phyloP scores from a whole-genome alignment of 2,797 vertebrate genomes.

The Eupleurogrammus muticus region DNA sequence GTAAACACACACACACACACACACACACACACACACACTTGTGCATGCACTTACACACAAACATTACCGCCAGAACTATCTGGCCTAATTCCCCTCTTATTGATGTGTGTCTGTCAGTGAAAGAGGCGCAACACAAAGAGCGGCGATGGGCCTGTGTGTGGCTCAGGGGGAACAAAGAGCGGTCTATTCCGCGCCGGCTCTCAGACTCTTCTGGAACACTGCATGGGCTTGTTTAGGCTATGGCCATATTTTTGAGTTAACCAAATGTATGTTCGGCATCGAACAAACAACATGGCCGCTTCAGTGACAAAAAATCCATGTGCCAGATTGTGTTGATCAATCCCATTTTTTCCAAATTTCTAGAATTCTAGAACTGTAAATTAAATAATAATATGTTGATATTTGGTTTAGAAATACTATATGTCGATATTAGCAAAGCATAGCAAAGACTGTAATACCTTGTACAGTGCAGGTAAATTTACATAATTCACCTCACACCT shows the following conservation, averaged over 20 bases:
- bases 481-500: background rate
- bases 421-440: background rate
- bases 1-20: conserved; percentile 27
- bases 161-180: conserved; percentile 74
- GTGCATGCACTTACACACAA: conserved; percentile 35
- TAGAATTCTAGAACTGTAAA: background rate
- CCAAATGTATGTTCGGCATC: conserved; percentile 67
- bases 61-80: conserved; percentile 68
- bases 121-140: conserved; percentile 75
- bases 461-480: background rate
- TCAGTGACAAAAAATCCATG: conserved; percentile 55
- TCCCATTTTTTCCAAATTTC: conserved; percentile 8
- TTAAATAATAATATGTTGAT: conserved; percentile 2
- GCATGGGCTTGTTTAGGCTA: conserved; percentile 71
- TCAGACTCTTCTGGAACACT: conserved; percentile 77
- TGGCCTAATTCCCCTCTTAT: conserved; percentile 80
- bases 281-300: conserved; percentile 66
- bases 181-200: conserved; percentile 71
- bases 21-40: conserved; percentile 25
- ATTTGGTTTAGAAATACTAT: background rate
- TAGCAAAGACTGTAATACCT: conserved; percentile 1
- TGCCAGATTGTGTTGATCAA: conserved; percentile 41
- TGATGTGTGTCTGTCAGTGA: conserved; percentile 81
- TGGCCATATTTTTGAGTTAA: conserved; percentile 71
- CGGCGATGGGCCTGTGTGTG: conserved; percentile 72